Percentiles rank a stretch among this genome's conserved stretches.
Evolutionary conservation across 2,888 invertebrate genomes (phyloP).

Genomic region (Leptopilina drosophilae): DNA sequence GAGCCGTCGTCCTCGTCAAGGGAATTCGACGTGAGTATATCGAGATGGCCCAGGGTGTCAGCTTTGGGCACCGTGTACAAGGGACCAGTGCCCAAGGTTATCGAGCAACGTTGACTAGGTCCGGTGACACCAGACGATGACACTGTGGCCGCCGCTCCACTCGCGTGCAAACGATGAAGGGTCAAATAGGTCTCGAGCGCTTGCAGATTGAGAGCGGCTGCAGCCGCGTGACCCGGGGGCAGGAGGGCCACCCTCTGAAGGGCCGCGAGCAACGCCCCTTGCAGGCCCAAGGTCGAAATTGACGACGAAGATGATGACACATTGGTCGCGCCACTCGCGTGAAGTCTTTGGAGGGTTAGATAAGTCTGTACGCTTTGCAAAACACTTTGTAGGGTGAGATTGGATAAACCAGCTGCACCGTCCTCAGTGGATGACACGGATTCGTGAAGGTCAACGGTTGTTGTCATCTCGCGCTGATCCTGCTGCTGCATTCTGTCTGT

Average conservation of each 20-base stretch:
- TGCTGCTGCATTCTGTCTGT: conserved; percentile 58
- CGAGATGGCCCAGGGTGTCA: conserved; percentile 48
- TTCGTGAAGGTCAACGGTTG: conserved; percentile 61
- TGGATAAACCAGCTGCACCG: conserved; percentile 61
- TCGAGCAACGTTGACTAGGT: conserved; percentile 45
- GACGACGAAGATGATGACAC: conserved; percentile 26
- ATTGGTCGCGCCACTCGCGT: conserved; percentile 25
- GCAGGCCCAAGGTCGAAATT: conserved; percentile 76
- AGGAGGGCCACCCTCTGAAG: conserved; percentile 89
- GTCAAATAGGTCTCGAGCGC: conserved; percentile 90
- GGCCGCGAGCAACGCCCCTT: conserved; percentile 91
- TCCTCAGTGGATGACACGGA: conserved; percentile 56
- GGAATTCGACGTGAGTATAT: conserved; percentile 53
- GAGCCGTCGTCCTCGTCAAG: conserved; percentile 67
- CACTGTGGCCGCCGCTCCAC: conserved; percentile 51
- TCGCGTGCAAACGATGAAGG: conserved; percentile 67
- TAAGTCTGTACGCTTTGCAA: conserved; percentile 80
- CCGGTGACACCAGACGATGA: conserved; percentile 56
- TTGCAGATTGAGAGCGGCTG: conserved; percentile 90
- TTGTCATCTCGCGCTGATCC: conserved; percentile 53
- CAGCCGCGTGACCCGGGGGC: conserved; percentile 90
- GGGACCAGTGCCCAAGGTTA: conserved; percentile 41
- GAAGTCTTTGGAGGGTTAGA: conserved; percentile 24
- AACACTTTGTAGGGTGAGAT: conserved; percentile 82
- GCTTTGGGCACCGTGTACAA: conserved; percentile 44